phyloP scores from a whole-genome alignment of 2,888 invertebrate genomes.

The Erynnis tages region DNA sequence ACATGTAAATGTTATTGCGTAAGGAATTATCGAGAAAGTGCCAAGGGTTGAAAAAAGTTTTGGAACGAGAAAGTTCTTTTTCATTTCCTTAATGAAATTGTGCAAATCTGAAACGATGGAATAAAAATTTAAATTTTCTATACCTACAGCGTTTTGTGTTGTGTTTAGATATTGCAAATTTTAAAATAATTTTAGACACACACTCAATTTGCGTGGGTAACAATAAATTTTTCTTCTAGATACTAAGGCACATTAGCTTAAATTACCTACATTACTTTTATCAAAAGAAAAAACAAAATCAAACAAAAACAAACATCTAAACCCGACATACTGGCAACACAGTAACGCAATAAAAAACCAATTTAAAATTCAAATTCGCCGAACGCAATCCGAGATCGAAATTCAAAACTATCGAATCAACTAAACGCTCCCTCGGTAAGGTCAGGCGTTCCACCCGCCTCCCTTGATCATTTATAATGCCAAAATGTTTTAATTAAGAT shows the following conservation, averaged over 20 bases:
- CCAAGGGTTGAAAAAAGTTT: conserved; percentile 48
- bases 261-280: neutral
- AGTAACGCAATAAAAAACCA: conserved; percentile 32
- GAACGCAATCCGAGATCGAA: conserved; percentile 29
- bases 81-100: conserved; percentile 29
- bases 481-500: conserved; percentile 83
- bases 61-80: conserved; percentile 56
- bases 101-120: neutral
- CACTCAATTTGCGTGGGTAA: too few species aligned
- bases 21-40: conserved; percentile 50
- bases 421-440: conserved; percentile 47
- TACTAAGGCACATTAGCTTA: too few species aligned
- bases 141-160: too few species aligned
- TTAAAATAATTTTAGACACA: too few species aligned
- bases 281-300: conserved; percentile 30
- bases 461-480: conserved; percentile 82
- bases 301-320: conserved; percentile 18
- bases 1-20: conserved; percentile 70
- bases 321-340: conserved; percentile 20
- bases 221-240: too few species aligned
- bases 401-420: conserved; percentile 67
- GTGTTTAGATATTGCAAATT: too few species aligned
- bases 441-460: conserved; percentile 64
- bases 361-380: conserved; percentile 26
- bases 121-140: neutral